Conservation (phyloP, 2,797 vertebrate species). For the Scarus forsteni region DNA sequence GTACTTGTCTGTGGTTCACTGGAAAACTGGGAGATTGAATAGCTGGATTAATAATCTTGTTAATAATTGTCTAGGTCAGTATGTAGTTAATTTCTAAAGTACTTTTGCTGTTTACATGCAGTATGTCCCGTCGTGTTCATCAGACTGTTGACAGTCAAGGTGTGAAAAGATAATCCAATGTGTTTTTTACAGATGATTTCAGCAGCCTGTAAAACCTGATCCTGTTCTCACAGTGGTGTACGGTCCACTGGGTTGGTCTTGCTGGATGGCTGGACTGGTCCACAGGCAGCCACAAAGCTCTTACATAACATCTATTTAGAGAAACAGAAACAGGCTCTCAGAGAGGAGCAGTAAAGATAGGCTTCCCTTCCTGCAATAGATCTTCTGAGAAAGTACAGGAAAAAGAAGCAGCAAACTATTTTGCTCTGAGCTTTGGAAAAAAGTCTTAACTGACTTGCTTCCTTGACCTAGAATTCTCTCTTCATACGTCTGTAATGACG, state of each 20-base stretch:
- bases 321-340: conserved; percentile 10
- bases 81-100: too few species aligned
- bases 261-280: conserved; percentile 46
- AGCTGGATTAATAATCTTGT: too few species aligned
- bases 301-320: conserved; percentile 73
- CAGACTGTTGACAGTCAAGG: conserved; percentile 1
- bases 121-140: too few species aligned
- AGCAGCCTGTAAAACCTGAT: conserved; percentile 23
- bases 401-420: background rate
- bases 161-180: conserved; percentile 9
- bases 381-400: conserved; percentile 4
- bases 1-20: background rate
- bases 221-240: conserved; percentile 27
- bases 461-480: too few species aligned
- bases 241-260: conserved; percentile 39
- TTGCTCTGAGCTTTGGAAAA: too few species aligned
- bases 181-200: conserved; percentile 14
- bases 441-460: too few species aligned
- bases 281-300: conserved; percentile 45
- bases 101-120: too few species aligned
- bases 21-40: background rate
- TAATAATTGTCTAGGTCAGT: too few species aligned
- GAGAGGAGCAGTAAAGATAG: conserved; percentile 34
- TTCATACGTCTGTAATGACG: too few species aligned
- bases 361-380: conserved; percentile 47